These are phyloP conservation scores for Carpatolechia fugitivella DNA, from an alignment of 2,888 invertebrate genomes.

Conservation along the genomic window DNA sequence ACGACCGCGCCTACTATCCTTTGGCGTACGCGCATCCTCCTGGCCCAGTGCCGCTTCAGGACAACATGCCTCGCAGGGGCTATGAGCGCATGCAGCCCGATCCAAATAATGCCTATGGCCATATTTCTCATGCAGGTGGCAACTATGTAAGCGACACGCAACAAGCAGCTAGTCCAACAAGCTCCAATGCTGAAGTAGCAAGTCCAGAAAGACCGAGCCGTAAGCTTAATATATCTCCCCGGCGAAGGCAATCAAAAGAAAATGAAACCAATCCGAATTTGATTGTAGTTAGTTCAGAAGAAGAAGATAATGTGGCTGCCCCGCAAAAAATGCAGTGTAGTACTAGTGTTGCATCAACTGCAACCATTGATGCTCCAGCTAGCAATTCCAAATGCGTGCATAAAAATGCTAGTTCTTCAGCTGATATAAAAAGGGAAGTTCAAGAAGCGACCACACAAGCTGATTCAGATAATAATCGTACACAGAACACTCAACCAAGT, in stretches of 20 bases:
- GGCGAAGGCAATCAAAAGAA: slow-evolving; percentile 63
- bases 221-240: slow-evolving; percentile 66
- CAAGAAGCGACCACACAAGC: slow-evolving; percentile 34
- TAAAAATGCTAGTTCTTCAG: slow-evolving; percentile 20
- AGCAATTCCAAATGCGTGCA: slow-evolving; percentile 11
- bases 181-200: slow-evolving; percentile 13
- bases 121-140: slow-evolving; percentile 22
- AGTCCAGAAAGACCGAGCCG: slow-evolving; percentile 66
- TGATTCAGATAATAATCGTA: slow-evolving; percentile 27
- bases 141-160: slow-evolving; percentile 25
- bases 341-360: neutral
- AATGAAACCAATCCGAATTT: slow-evolving; percentile 50
- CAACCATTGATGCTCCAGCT: neutral
- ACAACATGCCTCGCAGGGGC: slow-evolving; percentile 29
- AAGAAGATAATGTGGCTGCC: slow-evolving; percentile 57
- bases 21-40: slow-evolving; percentile 43
- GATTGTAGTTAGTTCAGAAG: slow-evolving; percentile 74
- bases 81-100: slow-evolving; percentile 37
- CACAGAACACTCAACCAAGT: slow-evolving; percentile 14
- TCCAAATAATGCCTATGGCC: slow-evolving; percentile 32
- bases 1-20: slow-evolving; percentile 48
- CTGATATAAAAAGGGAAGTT: slow-evolving; percentile 56
- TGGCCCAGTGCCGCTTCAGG: neutral
- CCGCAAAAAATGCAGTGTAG: slow-evolving; percentile 24
- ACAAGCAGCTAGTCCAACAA: neutral